phyloP scores from a whole-genome alignment of 2,888 invertebrate genomes.

The Acleris emargana region DNA sequence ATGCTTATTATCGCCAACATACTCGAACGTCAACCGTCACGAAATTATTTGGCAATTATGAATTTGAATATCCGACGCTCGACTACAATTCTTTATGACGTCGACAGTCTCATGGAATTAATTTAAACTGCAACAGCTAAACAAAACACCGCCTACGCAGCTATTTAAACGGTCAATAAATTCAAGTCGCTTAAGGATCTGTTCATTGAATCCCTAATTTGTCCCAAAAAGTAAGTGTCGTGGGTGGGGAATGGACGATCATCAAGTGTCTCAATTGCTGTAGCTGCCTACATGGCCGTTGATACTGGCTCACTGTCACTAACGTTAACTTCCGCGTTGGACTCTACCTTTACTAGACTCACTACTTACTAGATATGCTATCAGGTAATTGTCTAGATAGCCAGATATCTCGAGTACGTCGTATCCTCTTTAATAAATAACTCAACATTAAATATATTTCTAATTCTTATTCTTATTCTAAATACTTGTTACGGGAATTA shows the following conservation, averaged over 20 bases:
- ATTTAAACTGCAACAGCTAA: constrained; percentile 4
- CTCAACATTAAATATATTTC: not conserved
- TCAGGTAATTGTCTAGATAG: constrained; percentile 5
- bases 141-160: constrained; percentile 17
- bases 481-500: not conserved
- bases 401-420: not conserved
- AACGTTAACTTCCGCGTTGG: constrained; percentile 43
- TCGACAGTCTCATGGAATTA: not conserved
- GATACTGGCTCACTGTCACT: constrained; percentile 48
- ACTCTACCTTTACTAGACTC: not conserved
- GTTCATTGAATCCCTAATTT: constrained; percentile 27
- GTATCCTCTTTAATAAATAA: not conserved
- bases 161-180: constrained; percentile 35
- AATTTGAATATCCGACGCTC: too few relatives aligned
- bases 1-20: too few relatives aligned
- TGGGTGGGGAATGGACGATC: constrained; percentile 43
- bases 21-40: too few relatives aligned
- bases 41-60: too few relatives aligned
- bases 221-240: constrained; percentile 41
- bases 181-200: constrained; percentile 36
- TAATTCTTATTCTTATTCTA: too few relatives aligned
- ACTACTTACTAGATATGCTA: not conserved
- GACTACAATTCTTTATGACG: not conserved
- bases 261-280: constrained; percentile 51
- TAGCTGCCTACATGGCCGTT: constrained; percentile 14